These are phyloP conservation scores for Orchestia grillus DNA, from an alignment of 1,140 invertebrate species.

Conservation along the genomic window DNA sequence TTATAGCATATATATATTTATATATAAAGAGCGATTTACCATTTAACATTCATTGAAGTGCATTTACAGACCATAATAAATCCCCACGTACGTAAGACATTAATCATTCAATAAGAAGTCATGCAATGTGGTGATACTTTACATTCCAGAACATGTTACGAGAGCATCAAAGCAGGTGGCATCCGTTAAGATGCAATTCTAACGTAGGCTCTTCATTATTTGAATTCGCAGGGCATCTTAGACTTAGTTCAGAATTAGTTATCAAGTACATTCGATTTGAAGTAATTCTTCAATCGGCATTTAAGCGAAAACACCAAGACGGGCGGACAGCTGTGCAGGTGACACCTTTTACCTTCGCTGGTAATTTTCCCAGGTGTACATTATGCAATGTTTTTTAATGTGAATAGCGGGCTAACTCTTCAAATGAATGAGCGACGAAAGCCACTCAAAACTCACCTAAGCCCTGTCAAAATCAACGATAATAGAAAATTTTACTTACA, in stretches of 20 bases:
- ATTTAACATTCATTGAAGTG: conserved; percentile 51
- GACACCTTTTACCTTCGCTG: too few relatives aligned
- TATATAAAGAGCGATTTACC: not conserved
- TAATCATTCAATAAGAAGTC: not conserved
- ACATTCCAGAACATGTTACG: not conserved
- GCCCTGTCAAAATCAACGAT: too few relatives aligned
- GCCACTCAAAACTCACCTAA: not conserved
- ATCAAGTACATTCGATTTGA: not conserved
- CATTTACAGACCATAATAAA: not conserved
- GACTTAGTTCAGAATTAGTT: not conserved
- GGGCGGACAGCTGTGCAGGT: not conserved
- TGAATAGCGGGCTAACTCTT: too few relatives aligned
- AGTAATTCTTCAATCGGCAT: not conserved
- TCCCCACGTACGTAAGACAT: not conserved
- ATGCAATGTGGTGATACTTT: not conserved
- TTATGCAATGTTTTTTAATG: not conserved
- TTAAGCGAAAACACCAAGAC: not conserved
- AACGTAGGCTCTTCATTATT: not conserved
- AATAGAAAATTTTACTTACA: too few relatives aligned
- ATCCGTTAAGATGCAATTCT: not conserved
- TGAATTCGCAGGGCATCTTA: not conserved
- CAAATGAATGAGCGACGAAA: not conserved
- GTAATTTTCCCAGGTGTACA: not conserved
- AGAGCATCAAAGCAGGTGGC: not conserved
- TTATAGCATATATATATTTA: conserved; percentile 23